A percentile compares a stretch with the other conserved stretches of the same genome.
phyloP scores from a whole-genome alignment of 2,113 vertebrate species.

The Mormyrus iriodes region DNA sequence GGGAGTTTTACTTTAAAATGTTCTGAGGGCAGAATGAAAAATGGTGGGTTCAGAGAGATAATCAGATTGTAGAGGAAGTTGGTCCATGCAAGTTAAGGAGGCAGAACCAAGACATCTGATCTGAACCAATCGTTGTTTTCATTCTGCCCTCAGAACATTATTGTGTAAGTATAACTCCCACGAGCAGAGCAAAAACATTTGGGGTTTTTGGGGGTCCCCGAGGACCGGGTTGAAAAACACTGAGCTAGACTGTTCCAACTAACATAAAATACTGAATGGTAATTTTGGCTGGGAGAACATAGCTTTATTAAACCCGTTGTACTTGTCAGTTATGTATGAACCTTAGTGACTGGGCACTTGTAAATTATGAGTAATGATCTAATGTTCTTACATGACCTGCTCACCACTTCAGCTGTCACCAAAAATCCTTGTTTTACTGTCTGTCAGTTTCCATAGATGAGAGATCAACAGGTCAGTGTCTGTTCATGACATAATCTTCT shows the following conservation, averaged over 20 bases:
- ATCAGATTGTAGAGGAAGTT: no score
- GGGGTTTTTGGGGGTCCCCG: no score
- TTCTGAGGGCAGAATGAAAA: no score
- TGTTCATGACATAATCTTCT: slow-evolving; percentile 8
- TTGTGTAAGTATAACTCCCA: no score
- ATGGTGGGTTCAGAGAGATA: no score
- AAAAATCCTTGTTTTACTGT: not conserved
- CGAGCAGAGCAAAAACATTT: no score
- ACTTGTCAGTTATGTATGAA: not conserved
- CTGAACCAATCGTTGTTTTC: no score
- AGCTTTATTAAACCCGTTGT: not conserved
- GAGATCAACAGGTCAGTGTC: not conserved
- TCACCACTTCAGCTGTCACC: not conserved
- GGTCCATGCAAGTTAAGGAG: no score
- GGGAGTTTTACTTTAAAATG: no score
- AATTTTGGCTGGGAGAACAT: not conserved
- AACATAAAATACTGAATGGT: not conserved
- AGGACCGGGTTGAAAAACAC: not conserved
- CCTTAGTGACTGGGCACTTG: not conserved
- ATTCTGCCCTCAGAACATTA: no score
- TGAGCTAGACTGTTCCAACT: not conserved
- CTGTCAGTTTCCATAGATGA: not conserved
- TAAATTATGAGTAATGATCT: no score
- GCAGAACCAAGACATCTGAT: no score
- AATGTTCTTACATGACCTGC: not conserved